Conservation (phyloP, 2,888 invertebrate genomes). For the Invenusta paracnida region DNA sequence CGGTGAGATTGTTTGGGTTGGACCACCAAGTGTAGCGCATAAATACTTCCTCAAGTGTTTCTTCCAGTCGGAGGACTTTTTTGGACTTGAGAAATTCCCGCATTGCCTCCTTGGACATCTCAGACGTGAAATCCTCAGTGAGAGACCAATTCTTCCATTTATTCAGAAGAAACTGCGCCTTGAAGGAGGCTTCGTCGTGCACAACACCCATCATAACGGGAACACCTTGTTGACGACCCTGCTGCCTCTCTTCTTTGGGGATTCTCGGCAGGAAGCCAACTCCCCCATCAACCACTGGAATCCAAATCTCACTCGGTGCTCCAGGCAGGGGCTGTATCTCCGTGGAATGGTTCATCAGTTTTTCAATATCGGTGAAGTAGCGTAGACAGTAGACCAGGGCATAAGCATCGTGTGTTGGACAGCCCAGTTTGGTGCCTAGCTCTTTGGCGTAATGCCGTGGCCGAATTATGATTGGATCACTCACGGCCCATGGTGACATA, state of each 20-base stretch:
- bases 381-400: slow-evolving; percentile 40
- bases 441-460: slow-evolving; percentile 47
- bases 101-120: not conserved
- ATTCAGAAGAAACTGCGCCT: not conserved
- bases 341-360: slow-evolving; percentile 2
- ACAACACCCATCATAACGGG: slow-evolving; percentile 41
- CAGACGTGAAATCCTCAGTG: not conserved
- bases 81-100: slow-evolving; percentile 31
- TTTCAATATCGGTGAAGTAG: slow-evolving; percentile 30
- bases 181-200: slow-evolving; percentile 39
- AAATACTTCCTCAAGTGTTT: slow-evolving; percentile 40
- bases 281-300: slow-evolving; percentile 42
- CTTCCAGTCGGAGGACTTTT: slow-evolving; percentile 35
- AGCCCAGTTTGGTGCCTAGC: slow-evolving; percentile 45
- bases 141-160: slow-evolving; percentile 2
- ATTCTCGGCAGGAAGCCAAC: slow-evolving; percentile 42
- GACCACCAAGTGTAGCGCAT: slow-evolving; percentile 46
- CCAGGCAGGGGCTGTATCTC: slow-evolving; percentile 8
- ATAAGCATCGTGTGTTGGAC: slow-evolving; percentile 40
- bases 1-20: slow-evolving; percentile 46
- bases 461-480: slow-evolving; percentile 46
- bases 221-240: slow-evolving; percentile 39
- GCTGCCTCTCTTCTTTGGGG: slow-evolving; percentile 37
- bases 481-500: slow-evolving; percentile 47
- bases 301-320: slow-evolving; percentile 40